Evolutionary conservation across 2,113 vertebrate genomes (phyloP).

Genomic region (Dendropsophus ebraccatus): DNA sequence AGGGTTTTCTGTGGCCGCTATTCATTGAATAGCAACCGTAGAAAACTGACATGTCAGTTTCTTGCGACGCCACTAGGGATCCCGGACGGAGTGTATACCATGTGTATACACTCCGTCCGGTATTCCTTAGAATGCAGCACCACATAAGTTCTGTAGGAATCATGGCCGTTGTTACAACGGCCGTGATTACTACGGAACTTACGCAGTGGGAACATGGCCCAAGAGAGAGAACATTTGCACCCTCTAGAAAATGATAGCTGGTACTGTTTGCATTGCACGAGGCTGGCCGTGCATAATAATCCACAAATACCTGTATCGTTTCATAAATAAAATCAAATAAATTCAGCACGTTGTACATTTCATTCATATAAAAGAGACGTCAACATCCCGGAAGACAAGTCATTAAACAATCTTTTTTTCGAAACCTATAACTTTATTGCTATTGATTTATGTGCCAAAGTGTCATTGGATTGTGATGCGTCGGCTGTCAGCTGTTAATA

Average conservation of each 20-base stretch:
- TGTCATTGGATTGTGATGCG: slow-evolving; percentile 60
- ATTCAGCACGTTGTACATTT: neutral
- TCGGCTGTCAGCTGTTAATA: slow-evolving; percentile 62
- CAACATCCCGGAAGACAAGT: slow-evolving; percentile 27
- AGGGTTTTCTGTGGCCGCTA: too few species aligned
- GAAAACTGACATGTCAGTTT: too few species aligned
- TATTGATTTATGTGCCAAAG: slow-evolving; percentile 62
- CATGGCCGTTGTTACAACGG: too few species aligned
- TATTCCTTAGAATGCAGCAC: too few species aligned
- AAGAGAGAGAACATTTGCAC: neutral
- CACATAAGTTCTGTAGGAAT: too few species aligned
- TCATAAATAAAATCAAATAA: slow-evolving; percentile 12
- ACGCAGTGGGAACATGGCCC: too few species aligned
- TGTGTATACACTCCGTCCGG: too few species aligned
- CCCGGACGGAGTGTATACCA: too few species aligned
- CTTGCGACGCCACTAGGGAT: too few species aligned
- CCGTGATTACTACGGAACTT: too few species aligned
- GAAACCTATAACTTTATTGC: slow-evolving; percentile 42
- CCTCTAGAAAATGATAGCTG: neutral
- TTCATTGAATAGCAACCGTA: too few species aligned
- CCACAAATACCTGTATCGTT: neutral
- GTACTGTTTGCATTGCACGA: neutral
- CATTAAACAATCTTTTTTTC: slow-evolving; percentile 57
- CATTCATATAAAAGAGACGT: slow-evolving; percentile 12
- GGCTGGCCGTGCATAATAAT: neutral